phyloP scores from a whole-genome alignment of 2,888 invertebrate genomes.

The Crocallis elinguaria region DNA sequence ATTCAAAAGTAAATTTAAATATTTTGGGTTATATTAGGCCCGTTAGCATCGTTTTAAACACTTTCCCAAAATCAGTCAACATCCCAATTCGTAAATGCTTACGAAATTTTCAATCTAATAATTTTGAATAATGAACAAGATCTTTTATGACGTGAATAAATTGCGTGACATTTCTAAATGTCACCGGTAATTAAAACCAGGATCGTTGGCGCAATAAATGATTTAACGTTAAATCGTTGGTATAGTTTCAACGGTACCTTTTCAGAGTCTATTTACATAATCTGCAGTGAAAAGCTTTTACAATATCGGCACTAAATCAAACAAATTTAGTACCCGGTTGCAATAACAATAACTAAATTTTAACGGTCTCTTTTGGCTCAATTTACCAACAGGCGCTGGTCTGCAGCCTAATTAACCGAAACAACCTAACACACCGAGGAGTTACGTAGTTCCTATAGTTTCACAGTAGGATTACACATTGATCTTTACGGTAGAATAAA shows the following conservation, averaged over 20 bases:
- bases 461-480: too few relatives aligned
- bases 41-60: too few relatives aligned
- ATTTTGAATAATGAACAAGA: neutral
- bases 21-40: too few relatives aligned
- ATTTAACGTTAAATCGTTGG: neutral
- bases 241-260: neutral
- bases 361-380: slow-evolving; percentile 3
- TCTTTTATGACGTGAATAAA: slow-evolving; percentile 14
- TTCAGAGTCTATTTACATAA: neutral
- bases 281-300: slow-evolving; percentile 22
- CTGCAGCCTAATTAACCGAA: too few relatives aligned
- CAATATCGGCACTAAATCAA: slow-evolving; percentile 1
- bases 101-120: neutral
- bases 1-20: too few relatives aligned
- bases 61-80: neutral
- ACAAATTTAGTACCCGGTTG: neutral
- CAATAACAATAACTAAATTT: slow-evolving; percentile 5
- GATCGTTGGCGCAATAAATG: neutral
- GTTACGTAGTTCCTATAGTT: too few relatives aligned
- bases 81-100: neutral
- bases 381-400: too few relatives aligned
- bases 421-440: too few relatives aligned
- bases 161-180: slow-evolving; percentile 22
- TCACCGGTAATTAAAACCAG: slow-evolving; percentile 19
- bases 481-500: too few relatives aligned